Evolutionary conservation across 2,113 vertebrate genomes (phyloP).

Genomic region (Excalfactoria chinensis): DNA sequence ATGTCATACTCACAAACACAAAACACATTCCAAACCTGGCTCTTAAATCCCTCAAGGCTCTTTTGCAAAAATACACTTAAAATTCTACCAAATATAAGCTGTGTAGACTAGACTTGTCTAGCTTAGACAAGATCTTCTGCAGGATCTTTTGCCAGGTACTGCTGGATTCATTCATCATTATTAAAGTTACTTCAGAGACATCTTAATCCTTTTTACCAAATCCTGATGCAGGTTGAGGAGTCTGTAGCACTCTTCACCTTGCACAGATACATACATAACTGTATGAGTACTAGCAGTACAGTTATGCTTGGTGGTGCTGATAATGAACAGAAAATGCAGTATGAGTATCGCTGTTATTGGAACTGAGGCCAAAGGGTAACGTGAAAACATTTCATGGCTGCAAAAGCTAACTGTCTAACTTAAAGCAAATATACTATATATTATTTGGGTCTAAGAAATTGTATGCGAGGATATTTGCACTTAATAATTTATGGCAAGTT

Average conservation of each 20-base stretch:
- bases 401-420: conserved; percentile 16
- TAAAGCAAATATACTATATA: not conserved
- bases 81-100: not conserved
- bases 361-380: not conserved
- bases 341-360: not conserved
- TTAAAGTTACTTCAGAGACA: not conserved
- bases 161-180: not conserved
- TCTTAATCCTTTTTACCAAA: not conserved
- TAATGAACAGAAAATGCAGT: not conserved
- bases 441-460: not conserved
- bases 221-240: not conserved
- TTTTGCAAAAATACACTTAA: not conserved
- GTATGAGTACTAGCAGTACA: not conserved
- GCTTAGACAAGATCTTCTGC: not conserved
- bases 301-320: not conserved
- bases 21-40: not conserved
- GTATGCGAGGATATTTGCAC: not conserved
- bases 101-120: not conserved
- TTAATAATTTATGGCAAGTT: not conserved
- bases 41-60: not conserved
- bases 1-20: not conserved
- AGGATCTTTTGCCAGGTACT: not conserved
- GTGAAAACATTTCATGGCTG: not conserved
- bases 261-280: not conserved
- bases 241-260: not conserved